phyloP scores from a whole-genome alignment of 2,113 vertebrate species.

The Cephalopterus ornatus region DNA sequence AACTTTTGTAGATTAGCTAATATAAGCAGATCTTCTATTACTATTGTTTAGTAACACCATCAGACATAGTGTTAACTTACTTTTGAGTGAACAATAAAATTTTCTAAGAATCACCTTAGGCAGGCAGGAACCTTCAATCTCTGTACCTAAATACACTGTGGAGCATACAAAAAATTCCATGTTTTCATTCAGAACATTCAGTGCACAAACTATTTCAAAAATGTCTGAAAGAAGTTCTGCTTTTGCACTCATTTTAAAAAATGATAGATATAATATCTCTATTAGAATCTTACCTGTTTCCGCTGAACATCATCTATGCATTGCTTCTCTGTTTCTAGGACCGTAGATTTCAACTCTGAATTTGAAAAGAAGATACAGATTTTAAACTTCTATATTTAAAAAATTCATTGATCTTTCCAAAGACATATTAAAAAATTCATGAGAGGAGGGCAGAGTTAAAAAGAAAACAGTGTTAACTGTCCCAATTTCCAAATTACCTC shows the following conservation, averaged over 20 bases:
- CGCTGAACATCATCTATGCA: slow-evolving; percentile 58
- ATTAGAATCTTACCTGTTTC: slow-evolving; percentile 71
- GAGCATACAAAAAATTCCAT: neutral
- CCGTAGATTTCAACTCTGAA: slow-evolving; percentile 75
- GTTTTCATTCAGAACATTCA: neutral
- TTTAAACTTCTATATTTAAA: neutral
- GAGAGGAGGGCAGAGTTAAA: neutral
- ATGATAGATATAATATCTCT: neutral
- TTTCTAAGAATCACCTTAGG: neutral
- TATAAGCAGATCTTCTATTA: neutral
- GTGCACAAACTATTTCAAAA: neutral
- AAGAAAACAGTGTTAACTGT: neutral
- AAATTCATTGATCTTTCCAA: neutral
- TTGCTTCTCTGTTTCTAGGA: slow-evolving; percentile 68
- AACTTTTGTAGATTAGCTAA: neutral
- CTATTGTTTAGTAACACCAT: neutral
- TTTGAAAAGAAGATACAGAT: slow-evolving; percentile 39
- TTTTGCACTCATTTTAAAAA: neutral
- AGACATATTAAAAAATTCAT: neutral
- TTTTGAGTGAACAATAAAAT: neutral
- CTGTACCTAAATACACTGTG: neutral
- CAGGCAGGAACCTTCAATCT: neutral
- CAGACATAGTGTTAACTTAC: neutral
- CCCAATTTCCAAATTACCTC: neutral
- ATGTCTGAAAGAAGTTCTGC: neutral